phyloP scores from a whole-genome alignment of 2,113 vertebrate species.

The Crotalus horridus region DNA sequence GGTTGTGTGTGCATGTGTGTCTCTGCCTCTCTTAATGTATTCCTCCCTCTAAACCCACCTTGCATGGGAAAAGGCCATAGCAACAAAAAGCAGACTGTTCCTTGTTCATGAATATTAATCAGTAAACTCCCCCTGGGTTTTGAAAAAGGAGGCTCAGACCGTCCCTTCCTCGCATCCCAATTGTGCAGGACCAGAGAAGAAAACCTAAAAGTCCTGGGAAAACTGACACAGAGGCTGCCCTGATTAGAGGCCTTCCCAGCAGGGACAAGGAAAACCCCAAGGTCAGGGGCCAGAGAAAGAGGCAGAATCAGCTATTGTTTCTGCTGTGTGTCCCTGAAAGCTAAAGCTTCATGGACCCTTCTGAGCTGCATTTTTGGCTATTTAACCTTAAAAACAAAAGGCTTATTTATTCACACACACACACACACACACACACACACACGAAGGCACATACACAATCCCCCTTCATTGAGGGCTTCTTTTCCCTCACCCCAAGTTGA shows the following conservation, averaged over 20 bases:
- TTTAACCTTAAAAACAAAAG: constrained; percentile 75
- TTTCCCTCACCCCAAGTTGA: constrained; percentile 63
- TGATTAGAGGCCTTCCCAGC: constrained; percentile 65
- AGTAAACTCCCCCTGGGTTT: constrained; percentile 73
- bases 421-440: constrained; percentile 3
- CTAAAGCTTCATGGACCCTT: constrained; percentile 73
- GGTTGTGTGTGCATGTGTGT: constrained; percentile 29
- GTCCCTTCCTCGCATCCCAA: constrained; percentile 29
- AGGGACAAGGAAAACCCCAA: constrained; percentile 67
- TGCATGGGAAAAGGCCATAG: constrained; percentile 67
- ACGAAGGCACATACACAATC: not conserved
- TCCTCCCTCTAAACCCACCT: constrained; percentile 77
- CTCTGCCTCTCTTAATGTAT: constrained; percentile 59
- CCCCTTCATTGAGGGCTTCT: constrained; percentile 40
- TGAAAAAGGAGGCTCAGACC: constrained; percentile 67
- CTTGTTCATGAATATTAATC: constrained; percentile 81
- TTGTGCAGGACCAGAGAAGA: constrained; percentile 54
- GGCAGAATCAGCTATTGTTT: constrained; percentile 76
- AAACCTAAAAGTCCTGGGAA: constrained; percentile 69
- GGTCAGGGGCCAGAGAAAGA: constrained; percentile 75
- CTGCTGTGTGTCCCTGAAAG: constrained; percentile 69
- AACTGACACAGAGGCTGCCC: constrained; percentile 57
- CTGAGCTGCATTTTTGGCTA: constrained; percentile 71
- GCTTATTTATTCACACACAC: constrained; percentile 65
- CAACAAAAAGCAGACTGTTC: constrained; percentile 75